Evolutionary conservation across 2,113 vertebrate genomes (phyloP).

Genomic region (Boulengeromyrus knoepffleri): DNA sequence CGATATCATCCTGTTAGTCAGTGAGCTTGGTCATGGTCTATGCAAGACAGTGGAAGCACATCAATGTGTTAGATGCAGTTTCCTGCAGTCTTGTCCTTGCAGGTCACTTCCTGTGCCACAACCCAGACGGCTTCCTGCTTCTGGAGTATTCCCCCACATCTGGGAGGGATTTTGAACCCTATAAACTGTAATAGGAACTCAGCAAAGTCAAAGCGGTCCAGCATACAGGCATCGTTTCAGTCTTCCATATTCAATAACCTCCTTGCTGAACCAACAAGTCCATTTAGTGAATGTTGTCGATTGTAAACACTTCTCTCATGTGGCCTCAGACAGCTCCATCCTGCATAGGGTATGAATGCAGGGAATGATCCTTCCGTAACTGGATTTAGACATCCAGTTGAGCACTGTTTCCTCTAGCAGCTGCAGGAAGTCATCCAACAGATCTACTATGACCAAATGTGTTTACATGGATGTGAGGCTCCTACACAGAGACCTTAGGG

Average conservation of each 20-base stretch:
- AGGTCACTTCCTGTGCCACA: slow-evolving; percentile 34
- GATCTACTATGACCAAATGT: neutral
- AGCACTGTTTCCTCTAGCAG: neutral
- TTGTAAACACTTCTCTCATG: too few relatives aligned
- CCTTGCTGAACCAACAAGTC: neutral
- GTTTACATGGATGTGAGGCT: neutral
- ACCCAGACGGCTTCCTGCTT: neutral
- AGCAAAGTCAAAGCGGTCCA: neutral
- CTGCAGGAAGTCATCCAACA: neutral
- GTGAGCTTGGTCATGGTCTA: neutral
- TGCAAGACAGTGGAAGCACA: neutral
- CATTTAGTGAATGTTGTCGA: neutral
- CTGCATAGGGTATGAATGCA: neutral
- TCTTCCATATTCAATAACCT: neutral
- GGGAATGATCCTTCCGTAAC: neutral
- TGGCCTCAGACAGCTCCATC: neutral
- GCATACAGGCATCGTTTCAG: neutral
- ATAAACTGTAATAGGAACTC: neutral
- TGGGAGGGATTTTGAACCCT: neutral
- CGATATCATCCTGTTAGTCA: neutral
- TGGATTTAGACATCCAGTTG: neutral
- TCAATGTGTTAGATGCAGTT: slow-evolving; percentile 4
- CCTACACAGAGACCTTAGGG: neutral
- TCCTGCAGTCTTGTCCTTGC: slow-evolving; percentile 27
- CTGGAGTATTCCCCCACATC: slow-evolving; percentile 15